Conservation (phyloP, 2,888 invertebrate species). For the Ctenicera cuprea region DNA sequence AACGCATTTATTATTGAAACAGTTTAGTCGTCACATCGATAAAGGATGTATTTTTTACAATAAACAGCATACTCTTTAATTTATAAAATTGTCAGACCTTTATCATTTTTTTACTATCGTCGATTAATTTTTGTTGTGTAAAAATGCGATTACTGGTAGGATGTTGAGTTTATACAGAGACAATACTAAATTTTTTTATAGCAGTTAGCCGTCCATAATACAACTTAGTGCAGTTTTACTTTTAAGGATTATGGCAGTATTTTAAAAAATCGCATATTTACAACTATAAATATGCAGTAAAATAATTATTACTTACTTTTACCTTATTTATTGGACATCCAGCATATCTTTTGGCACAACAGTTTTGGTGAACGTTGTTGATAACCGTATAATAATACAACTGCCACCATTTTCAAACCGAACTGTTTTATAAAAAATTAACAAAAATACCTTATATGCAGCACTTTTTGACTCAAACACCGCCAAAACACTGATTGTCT, state of each 20-base stretch:
- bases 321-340: slow-evolving; percentile 52
- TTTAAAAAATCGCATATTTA: slow-evolving; percentile 60
- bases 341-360: slow-evolving; percentile 53
- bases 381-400: slow-evolving; percentile 38
- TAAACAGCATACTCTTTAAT: slow-evolving; percentile 58
- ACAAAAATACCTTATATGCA: slow-evolving; percentile 42
- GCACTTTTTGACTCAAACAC: slow-evolving; percentile 38
- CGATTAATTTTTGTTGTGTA: slow-evolving; percentile 48
- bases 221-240: slow-evolving; percentile 20
- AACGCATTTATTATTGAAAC: slow-evolving; percentile 67
- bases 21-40: slow-evolving; percentile 69
- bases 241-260: slow-evolving; percentile 55
- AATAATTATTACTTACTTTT: slow-evolving; percentile 51
- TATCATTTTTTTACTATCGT: slow-evolving; percentile 32
- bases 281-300: slow-evolving; percentile 53
- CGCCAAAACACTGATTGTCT: slow-evolving; percentile 55
- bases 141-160: slow-evolving; percentile 55
- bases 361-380: slow-evolving; percentile 43
- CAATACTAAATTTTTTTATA: slow-evolving; percentile 17
- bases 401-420: not conserved
- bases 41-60: slow-evolving; percentile 67
- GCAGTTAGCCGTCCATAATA: slow-evolving; percentile 17
- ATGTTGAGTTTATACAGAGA: slow-evolving; percentile 28
- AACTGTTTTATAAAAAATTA: slow-evolving; percentile 30
- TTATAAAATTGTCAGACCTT: slow-evolving; percentile 59